Percentiles rank a stretch among this genome's conserved stretches.
Evolutionary conservation across 2,888 invertebrate genomes (phyloP).

Genomic region (Unio delphinus): DNA sequence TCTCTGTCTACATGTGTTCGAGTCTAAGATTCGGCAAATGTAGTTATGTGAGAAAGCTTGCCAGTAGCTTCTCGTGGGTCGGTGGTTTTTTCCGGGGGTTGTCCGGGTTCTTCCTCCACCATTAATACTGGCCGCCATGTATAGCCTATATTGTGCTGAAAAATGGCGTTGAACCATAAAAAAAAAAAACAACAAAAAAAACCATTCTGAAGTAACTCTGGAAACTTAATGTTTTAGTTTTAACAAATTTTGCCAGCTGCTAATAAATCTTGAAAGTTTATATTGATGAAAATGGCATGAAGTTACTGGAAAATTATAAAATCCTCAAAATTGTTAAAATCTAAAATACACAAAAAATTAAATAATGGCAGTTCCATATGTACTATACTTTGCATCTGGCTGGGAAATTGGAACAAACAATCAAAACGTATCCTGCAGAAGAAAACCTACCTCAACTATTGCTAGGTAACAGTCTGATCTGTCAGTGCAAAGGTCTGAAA

Average conservation of each 20-base stretch:
- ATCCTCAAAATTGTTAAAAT: neutral
- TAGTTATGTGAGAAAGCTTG: too few relatives aligned
- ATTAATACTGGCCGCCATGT: too few relatives aligned
- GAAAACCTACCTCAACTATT: constrained; percentile 80
- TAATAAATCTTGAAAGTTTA: too few relatives aligned
- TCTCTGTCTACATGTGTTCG: too few relatives aligned
- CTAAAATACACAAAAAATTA: constrained; percentile 1
- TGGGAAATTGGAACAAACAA: neutral
- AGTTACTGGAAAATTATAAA: neutral
- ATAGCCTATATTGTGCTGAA: too few relatives aligned
- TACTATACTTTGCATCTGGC: neutral
- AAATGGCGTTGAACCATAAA: too few relatives aligned
- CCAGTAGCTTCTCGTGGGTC: too few relatives aligned
- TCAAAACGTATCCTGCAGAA: neutral
- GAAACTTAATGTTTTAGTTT: neutral
- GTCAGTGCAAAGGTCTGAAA: constrained; percentile 88
- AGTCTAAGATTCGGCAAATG: too few relatives aligned
- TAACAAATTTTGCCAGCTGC: neutral
- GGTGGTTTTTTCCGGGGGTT: too few relatives aligned
- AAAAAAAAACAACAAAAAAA: too few relatives aligned
- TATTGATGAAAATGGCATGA: neutral
- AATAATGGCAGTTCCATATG: neutral
- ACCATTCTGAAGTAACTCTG: too few relatives aligned
- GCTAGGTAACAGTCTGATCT: constrained; percentile 89
- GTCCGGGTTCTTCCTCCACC: too few relatives aligned